These are phyloP conservation scores for Anoplopoma fimbria DNA, from an alignment of 2,113 vertebrate species.

Conservation along the genomic window DNA sequence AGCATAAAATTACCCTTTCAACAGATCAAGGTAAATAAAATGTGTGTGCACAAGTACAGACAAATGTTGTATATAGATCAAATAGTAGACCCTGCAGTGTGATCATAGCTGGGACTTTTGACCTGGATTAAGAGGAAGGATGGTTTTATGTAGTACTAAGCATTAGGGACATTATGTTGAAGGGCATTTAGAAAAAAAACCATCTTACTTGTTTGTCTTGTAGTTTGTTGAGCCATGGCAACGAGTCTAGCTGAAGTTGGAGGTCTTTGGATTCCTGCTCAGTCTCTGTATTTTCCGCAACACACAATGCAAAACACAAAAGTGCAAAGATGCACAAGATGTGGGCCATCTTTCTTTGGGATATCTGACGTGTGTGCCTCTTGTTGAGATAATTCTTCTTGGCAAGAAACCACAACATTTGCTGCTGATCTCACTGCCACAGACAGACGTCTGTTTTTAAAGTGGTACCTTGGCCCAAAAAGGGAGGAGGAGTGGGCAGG, in stretches of 20 bases:
- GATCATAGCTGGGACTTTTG: neutral
- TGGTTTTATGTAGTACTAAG: neutral
- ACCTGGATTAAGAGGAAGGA: neutral
- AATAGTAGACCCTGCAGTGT: neutral
- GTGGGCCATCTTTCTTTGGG: conserved; percentile 37
- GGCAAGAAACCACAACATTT: neutral
- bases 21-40: conserved; percentile 8
- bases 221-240: conserved; percentile 15
- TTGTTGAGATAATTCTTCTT: neutral
- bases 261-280: conserved; percentile 5
- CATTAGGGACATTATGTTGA: neutral
- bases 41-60: neutral
- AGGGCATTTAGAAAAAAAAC: neutral
- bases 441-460: conserved; percentile 47
- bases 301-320: conserved; percentile 40
- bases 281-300: neutral
- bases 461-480: neutral
- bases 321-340: conserved; percentile 46
- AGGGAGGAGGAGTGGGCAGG: conserved; percentile 32
- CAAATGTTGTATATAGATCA: neutral
- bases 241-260: conserved; percentile 30
- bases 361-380: neutral
- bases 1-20: neutral
- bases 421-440: neutral
- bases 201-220: conserved; percentile 53